Conservation (phyloP, 2,888 invertebrate species). For the Acronicta aceris region DNA sequence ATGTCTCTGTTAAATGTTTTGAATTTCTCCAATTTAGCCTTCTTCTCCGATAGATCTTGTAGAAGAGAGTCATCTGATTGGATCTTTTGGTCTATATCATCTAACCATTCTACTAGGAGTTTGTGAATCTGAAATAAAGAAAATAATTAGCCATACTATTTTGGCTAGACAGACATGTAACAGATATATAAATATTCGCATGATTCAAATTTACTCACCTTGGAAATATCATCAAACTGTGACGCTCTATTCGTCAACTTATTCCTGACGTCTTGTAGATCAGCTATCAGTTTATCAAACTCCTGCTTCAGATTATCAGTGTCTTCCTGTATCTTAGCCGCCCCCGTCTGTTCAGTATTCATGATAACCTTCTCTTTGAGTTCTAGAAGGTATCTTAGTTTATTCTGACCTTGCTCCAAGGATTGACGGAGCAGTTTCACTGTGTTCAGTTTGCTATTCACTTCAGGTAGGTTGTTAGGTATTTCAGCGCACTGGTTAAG, state of each 20-base stretch:
- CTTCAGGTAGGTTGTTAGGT: conserved; percentile 94
- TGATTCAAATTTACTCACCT: conserved; percentile 80
- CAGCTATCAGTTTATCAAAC: conserved; percentile 95
- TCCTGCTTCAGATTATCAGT: conserved; percentile 96
- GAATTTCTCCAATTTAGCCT: conserved; percentile 96
- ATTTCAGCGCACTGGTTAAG: conserved; percentile 94
- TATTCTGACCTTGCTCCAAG: conserved; percentile 96
- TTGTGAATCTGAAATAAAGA: conserved; percentile 88
- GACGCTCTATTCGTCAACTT: conserved; percentile 93
- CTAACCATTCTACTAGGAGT: conserved; percentile 95
- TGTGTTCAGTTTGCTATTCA: conserved; percentile 95
- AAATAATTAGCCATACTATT: not conserved
- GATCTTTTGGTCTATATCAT: conserved; percentile 95
- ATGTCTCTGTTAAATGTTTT: conserved; percentile 95
- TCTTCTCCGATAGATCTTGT: conserved; percentile 97
- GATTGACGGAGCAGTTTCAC: conserved; percentile 97
- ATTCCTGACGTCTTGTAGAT: conserved; percentile 94
- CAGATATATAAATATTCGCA: no score
- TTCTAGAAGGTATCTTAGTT: conserved; percentile 91
- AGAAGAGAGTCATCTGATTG: conserved; percentile 92
- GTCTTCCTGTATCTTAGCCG: conserved; percentile 96
- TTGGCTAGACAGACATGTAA: not conserved
- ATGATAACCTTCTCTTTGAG: conserved; percentile 97
- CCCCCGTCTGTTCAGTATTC: conserved; percentile 97
- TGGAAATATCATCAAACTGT: conserved; percentile 96